Conservation (phyloP, 2,888 invertebrate species). For the Ctenicera cuprea region DNA sequence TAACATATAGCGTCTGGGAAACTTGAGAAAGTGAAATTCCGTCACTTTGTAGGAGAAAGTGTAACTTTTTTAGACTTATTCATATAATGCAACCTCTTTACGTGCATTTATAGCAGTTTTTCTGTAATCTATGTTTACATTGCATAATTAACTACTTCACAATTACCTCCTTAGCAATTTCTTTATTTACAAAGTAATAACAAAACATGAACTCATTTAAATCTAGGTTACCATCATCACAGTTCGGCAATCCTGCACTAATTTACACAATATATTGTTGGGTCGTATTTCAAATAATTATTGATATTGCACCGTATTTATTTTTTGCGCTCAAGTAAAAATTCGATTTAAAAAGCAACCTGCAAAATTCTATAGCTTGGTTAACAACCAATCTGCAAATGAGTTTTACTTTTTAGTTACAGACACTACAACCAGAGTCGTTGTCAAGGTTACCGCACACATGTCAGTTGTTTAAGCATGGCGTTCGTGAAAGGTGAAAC, state of each 20-base stretch:
- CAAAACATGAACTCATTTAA: background rate
- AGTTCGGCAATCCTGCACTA: no score
- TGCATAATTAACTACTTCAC: background rate
- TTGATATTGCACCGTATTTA: no score
- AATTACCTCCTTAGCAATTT: constrained; percentile 10
- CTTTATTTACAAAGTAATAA: background rate
- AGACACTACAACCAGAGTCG: background rate
- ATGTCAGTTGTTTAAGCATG: constrained; percentile 52
- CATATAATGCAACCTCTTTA: constrained; percentile 32
- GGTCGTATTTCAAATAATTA: no score
- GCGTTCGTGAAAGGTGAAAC: constrained; percentile 50
- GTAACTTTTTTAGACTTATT: constrained; percentile 36
- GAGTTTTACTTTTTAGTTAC: background rate
- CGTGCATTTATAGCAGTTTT: constrained; percentile 27
- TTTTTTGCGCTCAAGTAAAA: no score
- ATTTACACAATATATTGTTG: background rate
- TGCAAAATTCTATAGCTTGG: no score
- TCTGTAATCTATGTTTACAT: constrained; percentile 26
- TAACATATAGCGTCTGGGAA: constrained; percentile 30
- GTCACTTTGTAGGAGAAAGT: constrained; percentile 38
- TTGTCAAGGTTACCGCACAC: constrained; percentile 41
- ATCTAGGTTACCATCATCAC: constrained; percentile 10
- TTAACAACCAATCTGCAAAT: background rate
- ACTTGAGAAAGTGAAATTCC: constrained; percentile 49
- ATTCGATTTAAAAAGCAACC: no score